phyloP scores from a whole-genome alignment of 2,797 vertebrate species.

The Sebastes flavidus region DNA sequence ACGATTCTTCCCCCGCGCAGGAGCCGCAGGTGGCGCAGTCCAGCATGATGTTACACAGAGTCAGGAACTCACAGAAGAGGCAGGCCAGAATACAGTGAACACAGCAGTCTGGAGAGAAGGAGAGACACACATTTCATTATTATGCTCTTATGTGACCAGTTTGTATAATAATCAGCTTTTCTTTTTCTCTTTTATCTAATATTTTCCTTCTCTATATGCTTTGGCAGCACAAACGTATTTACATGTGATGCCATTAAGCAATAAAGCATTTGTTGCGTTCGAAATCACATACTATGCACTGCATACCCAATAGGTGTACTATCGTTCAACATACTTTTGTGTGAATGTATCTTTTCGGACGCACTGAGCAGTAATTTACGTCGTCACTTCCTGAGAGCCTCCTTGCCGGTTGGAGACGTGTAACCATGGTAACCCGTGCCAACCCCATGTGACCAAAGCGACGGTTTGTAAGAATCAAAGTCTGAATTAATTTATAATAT shows the following conservation, averaged over 20 bases:
- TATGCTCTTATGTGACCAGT: background rate
- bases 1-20: slow-evolving; percentile 91
- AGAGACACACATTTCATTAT: background rate
- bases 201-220: background rate
- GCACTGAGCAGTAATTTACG: no score
- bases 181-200: background rate
- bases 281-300: no score
- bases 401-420: no score
- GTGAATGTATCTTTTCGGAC: no score
- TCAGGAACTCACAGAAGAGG: slow-evolving; percentile 98
- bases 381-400: no score
- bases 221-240: background rate
- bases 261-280: background rate
- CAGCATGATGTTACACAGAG: slow-evolving; percentile 95
- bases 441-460: accelerated
- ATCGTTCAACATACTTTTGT: no score
- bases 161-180: background rate
- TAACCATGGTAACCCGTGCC: no score
- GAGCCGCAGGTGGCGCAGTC: slow-evolving; percentile 97
- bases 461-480: no score
- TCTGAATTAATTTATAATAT: no score
- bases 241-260: background rate
- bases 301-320: no score
- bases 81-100: slow-evolving; percentile 98
- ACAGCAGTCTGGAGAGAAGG: slow-evolving; percentile 89